These are phyloP conservation scores for Myrmecobius fasciatus DNA, from an alignment of 2,113 vertebrate genomes.

Conservation along the genomic window DNA sequence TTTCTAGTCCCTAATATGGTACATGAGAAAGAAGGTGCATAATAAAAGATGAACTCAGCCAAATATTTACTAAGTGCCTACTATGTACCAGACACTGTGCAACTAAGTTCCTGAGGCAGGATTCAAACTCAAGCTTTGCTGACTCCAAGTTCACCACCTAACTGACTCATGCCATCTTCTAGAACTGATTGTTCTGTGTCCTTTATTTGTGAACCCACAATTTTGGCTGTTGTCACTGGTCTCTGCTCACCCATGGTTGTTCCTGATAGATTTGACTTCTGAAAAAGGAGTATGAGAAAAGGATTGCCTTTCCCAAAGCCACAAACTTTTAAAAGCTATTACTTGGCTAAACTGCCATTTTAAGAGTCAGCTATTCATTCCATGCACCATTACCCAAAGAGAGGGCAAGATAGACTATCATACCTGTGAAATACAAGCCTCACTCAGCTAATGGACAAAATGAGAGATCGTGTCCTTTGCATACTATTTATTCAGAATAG, in stretches of 20 bases:
- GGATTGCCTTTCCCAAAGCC: slow-evolving; percentile 48
- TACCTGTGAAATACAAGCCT: slow-evolving; percentile 68
- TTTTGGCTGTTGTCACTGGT: background rate
- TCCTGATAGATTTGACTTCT: slow-evolving; percentile 37
- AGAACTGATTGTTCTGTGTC: background rate
- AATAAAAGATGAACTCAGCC: background rate
- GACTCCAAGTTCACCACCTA: background rate
- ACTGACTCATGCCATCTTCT: background rate
- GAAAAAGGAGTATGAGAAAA: slow-evolving; percentile 7
- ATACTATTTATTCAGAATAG: slow-evolving; percentile 1
- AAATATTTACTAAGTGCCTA: background rate
- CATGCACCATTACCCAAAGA: slow-evolving; percentile 75
- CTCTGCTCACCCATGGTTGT: background rate
- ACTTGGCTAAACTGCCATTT: slow-evolving; percentile 73
- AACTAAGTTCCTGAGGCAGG: background rate
- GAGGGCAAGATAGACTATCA: slow-evolving; percentile 70
- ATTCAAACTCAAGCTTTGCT: background rate
- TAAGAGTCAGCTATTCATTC: slow-evolving; percentile 76
- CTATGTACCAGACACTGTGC: too few relatives aligned
- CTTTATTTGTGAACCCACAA: background rate
- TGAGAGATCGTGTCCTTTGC: slow-evolving; percentile 69
- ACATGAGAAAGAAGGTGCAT: background rate
- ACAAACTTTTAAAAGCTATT: slow-evolving; percentile 75
- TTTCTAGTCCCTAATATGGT: too few relatives aligned
- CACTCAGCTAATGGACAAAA: slow-evolving; percentile 72